phyloP scores from a whole-genome alignment of 2,113 vertebrate genomes.

The Reinhardtius hippoglossoides region DNA sequence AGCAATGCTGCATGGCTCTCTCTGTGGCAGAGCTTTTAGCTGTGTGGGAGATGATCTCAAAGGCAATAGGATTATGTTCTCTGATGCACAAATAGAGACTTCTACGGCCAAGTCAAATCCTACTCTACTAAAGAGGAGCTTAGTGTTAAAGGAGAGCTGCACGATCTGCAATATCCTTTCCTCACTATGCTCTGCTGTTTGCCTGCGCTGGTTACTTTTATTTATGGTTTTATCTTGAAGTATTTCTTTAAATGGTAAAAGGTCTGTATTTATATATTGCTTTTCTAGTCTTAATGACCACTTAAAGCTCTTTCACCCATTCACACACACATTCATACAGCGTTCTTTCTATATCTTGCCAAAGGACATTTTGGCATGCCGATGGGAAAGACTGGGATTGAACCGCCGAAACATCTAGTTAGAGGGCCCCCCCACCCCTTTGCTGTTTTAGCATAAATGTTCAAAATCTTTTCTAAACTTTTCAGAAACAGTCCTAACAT shows the following conservation, averaged over 20 bases:
- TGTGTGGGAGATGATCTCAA: slow-evolving; percentile 48
- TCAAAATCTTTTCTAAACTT: neutral
- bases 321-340: no score
- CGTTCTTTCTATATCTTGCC: no score
- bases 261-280: no score
- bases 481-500: neutral
- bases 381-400: no score
- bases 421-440: no score
- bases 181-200: neutral
- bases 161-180: neutral
- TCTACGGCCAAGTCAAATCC: slow-evolving; percentile 54
- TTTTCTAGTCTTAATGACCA: neutral
- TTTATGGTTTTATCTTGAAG: no score
- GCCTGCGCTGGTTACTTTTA: neutral
- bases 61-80: slow-evolving; percentile 71
- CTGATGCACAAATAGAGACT: slow-evolving; percentile 72
- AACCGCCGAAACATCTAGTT: neutral
- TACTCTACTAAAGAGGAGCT: slow-evolving; percentile 44
- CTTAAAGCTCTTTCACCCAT: no score
- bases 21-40: neutral
- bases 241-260: no score
- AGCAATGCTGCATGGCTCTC: neutral
- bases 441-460: neutral
- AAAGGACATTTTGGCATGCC: no score
- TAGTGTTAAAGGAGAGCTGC: slow-evolving; percentile 25